Base-by-base conservation (phyloP, 2,113 vertebrate species). In the Pontoporia blainvillei region DNA sequence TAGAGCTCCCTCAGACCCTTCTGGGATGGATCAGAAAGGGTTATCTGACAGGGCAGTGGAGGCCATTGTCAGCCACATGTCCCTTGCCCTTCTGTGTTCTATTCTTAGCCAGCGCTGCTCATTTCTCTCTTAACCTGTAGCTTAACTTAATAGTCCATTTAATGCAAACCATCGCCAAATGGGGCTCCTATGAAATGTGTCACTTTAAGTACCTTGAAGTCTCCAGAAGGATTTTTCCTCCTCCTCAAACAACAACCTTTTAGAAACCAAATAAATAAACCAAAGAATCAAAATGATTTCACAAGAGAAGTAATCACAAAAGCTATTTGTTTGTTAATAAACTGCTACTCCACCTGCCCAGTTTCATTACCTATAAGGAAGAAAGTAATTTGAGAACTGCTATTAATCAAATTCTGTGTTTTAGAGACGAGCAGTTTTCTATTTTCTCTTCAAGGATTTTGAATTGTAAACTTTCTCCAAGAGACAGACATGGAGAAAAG, bases 391-490 rank as follows among this genome's bases (percentile, higher is more conserved):
- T 78, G 54, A 94, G 52, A 95, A 95, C 36, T 78, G 17, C 94
- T 86, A 49, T 34, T 57, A 92, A 92, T 69, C n/a, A 86, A 61
- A 86, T 78, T 96, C 27, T 36, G 17, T n/a, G 46, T 93, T 95
- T 95, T 69, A 88, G 72, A 93, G 46, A 94, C 76, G 46, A 96
- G 21, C 36, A 76, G 6, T 67, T 95, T 92, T 57, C 62, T 88
- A 82, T 92, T 91, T 95, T 76, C 21, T 84, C 44, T 73, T 90
- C 2, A 73, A 21, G 46, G 13, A 67, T 67, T 92, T 84, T 64
- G 52, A 95, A 92, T 72, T 86, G 67, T 18, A 87, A 76, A 79
- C 54, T 52, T 97, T 93, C 72, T 92, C 57, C 17, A 95, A 81
- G 25, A 93, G 61, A 79, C 3, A 92, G 21, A 44, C 39, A 44